Percentiles rank a stretch among this genome's conserved stretches.
Conservation (phyloP, 2,888 invertebrate species). For the Thysanoteuthis rhombus region DNA sequence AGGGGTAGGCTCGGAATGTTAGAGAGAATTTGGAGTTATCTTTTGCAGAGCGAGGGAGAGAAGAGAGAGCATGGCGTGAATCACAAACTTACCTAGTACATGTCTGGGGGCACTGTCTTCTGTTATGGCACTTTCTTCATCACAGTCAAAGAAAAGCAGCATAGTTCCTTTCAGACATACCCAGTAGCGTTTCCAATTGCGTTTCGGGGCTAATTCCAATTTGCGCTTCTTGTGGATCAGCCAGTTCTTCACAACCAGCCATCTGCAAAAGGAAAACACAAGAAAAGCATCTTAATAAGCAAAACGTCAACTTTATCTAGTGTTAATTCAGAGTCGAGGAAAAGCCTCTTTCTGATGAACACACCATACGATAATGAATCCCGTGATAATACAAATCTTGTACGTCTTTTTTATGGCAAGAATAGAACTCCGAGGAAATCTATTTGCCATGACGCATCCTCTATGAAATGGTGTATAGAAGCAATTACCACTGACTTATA, state of each 20-base stretch:
- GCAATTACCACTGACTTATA: too few relatives aligned
- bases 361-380: too few relatives aligned
- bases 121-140: constrained; percentile 54
- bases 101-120: constrained; percentile 63
- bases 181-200: constrained; percentile 99
- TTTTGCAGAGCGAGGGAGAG: background rate
- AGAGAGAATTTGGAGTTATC: background rate
- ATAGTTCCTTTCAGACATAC: constrained; percentile 97
- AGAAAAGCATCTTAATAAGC: background rate
- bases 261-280: constrained; percentile 73
- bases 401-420: too few relatives aligned
- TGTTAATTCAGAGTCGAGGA: background rate
- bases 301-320: background rate
- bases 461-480: too few relatives aligned
- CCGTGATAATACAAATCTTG: too few relatives aligned
- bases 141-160: constrained; percentile 82
- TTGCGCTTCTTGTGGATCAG: constrained; percentile 94
- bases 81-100: constrained; percentile 56
- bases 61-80: background rate
- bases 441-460: too few relatives aligned
- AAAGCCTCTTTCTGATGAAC: too few relatives aligned
- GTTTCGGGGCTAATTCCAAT: constrained; percentile 92
- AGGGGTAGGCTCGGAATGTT: background rate
- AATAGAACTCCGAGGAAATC: too few relatives aligned
- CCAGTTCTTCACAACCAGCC: constrained; percentile 98